Base-by-base conservation (phyloP, 1,140 invertebrate genomes). In the Gonatopus flavifemur region DNA sequence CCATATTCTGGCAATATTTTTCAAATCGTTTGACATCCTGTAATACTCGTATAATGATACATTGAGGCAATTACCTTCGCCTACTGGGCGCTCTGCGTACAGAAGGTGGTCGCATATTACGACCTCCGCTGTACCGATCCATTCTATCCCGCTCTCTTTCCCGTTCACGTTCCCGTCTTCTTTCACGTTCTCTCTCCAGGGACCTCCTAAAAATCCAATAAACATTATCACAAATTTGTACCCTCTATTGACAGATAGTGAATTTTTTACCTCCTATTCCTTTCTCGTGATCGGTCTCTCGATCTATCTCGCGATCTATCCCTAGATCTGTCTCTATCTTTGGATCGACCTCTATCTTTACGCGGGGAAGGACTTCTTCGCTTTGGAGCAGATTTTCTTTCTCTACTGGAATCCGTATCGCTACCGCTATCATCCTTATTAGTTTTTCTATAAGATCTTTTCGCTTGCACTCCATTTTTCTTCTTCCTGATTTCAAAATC, bases 401-500 rank as follows among this genome's bases (percentile, higher is more conserved):
- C 74, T 0, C 75, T 59, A 31, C 80, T 80, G 0, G 80, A 80
- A 28, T 82, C 80, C 52, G 75, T 81, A 16, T 78, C 80, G 25
- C 78, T 80, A 22, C 74, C 80, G 57, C 86, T 89, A 37, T 84
- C 87, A 55, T 90, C 88, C 33, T 90, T 88, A 64, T 92, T 92
- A 39, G 91, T 92, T 38, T 81, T 83, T 8, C 92, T 82, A 64
- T 94, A 94, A 41, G 93, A 91, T 19, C 92, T 79, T 57, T 90
- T 90, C 31, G 88, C 88, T 64, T 91, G 88, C 7, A 91, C 83
- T 37, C 88, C 88, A 52, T 89, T 84, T 62, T 89, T 88, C 58
- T 89, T 90, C 55, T 86, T 87, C 4, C 82, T 77, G 49, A 88
- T 86, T 64, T 89, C 87, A 66, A 89, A 88, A 56, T 85, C 82